Evolutionary conservation across 2,113 vertebrate species (phyloP).

Genomic region (Dicrurus megarhynchus): DNA sequence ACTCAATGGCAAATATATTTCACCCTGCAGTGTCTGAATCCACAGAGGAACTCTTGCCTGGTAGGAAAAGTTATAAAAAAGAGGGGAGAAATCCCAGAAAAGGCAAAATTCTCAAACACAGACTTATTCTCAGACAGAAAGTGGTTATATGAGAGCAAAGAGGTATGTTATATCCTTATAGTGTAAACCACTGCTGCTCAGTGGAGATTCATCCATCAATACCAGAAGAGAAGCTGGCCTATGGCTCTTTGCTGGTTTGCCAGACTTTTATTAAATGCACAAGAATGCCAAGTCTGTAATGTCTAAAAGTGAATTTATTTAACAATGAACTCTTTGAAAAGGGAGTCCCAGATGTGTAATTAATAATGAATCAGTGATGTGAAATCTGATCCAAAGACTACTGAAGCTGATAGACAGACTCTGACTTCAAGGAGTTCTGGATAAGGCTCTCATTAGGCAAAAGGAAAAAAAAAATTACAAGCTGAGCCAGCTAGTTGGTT

Average conservation of each 20-base stretch:
- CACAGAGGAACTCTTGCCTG: background rate
- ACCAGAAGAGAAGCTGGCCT: constrained; percentile 26
- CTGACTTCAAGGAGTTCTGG: constrained; percentile 48
- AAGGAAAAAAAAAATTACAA: background rate
- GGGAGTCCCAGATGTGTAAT: constrained; percentile 58
- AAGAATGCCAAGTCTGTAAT: constrained; percentile 55
- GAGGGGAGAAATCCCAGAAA: background rate
- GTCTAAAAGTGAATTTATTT: constrained; percentile 60
- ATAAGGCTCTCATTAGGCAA: constrained; percentile 49
- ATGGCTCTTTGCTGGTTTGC: constrained; percentile 39
- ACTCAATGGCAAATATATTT: background rate
- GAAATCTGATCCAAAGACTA: constrained; percentile 62
- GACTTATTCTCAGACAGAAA: background rate
- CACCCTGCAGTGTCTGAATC: background rate
- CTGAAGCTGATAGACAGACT: constrained; percentile 55
- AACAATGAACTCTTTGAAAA: constrained; percentile 65
- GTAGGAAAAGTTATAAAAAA: background rate
- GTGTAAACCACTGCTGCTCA: constrained; percentile 25
- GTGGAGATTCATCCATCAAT: constrained; percentile 44
- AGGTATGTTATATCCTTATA: constrained; percentile 1
- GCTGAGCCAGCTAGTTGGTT: constrained; percentile 25
- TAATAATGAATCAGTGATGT: constrained; percentile 63
- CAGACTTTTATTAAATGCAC: constrained; percentile 57
- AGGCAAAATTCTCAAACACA: background rate
- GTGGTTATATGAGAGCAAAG: background rate